A percentile compares a stretch with the other conserved stretches of the same genome.
phyloP scores from a whole-genome alignment of 2,113 vertebrate species.

The Shinisaurus crocodilurus region DNA sequence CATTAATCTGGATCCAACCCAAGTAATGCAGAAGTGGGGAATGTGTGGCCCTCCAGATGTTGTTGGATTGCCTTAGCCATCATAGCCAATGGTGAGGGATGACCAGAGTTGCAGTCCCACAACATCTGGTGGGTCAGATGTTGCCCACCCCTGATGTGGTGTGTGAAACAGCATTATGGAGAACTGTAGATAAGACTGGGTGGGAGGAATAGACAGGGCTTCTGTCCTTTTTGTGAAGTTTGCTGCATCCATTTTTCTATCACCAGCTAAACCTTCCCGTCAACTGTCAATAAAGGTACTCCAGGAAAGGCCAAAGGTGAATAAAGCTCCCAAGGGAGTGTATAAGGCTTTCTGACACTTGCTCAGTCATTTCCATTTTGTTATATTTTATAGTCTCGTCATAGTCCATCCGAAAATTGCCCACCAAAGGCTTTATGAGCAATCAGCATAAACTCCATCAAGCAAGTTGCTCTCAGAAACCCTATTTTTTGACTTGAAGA shows the following conservation, averaged over 20 bases:
- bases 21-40: too few relatives aligned
- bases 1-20: too few relatives aligned
- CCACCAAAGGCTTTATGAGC: conserved; percentile 24
- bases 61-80: too few relatives aligned
- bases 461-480: conserved; percentile 4
- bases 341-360: not conserved
- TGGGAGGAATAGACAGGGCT: not conserved
- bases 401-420: not conserved
- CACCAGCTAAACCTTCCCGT: not conserved
- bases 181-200: not conserved
- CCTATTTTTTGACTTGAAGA: conserved; percentile 13
- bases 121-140: too few relatives aligned
- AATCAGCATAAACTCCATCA: not conserved
- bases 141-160: not conserved
- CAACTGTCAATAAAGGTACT: not conserved
- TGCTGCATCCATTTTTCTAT: not conserved
- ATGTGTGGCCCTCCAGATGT: too few relatives aligned
- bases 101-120: too few relatives aligned
- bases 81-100: too few relatives aligned
- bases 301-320: conserved; percentile 4
- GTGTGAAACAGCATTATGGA: not conserved
- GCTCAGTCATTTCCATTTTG: conserved; percentile 17
- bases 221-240: not conserved
- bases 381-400: not conserved
- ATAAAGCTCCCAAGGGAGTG: not conserved